Evolutionary conservation across 1,140 invertebrate species (phyloP), one percentile per base, ranked within the genome.

Genomic region (Tenebrio molitor): DNA sequence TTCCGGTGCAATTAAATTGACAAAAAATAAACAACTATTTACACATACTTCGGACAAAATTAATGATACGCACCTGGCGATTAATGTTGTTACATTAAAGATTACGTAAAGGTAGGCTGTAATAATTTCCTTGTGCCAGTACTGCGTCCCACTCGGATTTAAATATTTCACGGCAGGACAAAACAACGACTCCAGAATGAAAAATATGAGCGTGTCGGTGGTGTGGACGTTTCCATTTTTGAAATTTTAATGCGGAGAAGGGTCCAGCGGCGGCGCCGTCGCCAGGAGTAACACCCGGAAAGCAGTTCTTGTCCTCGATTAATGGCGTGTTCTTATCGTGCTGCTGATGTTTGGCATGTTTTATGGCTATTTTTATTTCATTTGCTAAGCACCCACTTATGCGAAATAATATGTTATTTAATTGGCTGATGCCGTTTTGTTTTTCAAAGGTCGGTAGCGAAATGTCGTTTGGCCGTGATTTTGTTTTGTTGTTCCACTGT

Each of bases 31-130:
- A 33, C 29, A 33, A 33, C 29, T 8, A 8, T 33, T 33, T 8
- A 33, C 29, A 33, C 29, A 33, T 33, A 33, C 29, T 33, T 33
- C 29, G 29, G 29, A 33, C 29, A 33, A 33, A 33, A 39, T 39
- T 39, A 39, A 39, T 39, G 36, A 12, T 39, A 39, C 36, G 36
- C 36, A 39, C 36, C 36, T 39, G 36, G 36, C 36, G n/a, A 39
- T 39, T 33, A 33, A 33, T 33, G 29, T 39, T 12, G 36, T 39
- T 39, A 39, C n/a, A 39, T 39, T n/a, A 6, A n/a, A n/a, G n/a
- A 39, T 39, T 39, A n/a, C 36, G 36, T 39, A 39, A 39, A 39
- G 6, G 2, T 10, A 39, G 2, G n/a, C 36, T 12, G n/a, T 4
- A 33, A 33, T 3, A 3, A 33, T n/a, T 39, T 39, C 36, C 36